A percentile compares a stretch with the other conserved stretches of the same genome.
phyloP scores from a whole-genome alignment of 2,888 invertebrate genomes.

The Exephanes ischioxanthus region DNA sequence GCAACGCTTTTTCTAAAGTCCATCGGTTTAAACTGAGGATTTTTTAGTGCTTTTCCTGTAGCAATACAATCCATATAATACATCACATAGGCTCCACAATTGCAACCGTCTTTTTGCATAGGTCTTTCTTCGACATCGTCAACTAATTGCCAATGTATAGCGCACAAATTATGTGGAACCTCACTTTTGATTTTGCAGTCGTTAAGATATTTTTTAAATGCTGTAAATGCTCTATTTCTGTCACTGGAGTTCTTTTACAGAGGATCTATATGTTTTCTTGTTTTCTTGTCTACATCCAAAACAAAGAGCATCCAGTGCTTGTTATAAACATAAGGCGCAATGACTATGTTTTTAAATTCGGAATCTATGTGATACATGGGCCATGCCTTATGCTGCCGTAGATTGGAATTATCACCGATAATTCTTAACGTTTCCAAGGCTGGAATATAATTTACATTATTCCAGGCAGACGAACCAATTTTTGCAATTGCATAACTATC shows the following conservation, averaged over 20 bases:
- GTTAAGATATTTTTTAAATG: background rate
- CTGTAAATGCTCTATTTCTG: background rate
- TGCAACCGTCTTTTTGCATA: conserved; percentile 23
- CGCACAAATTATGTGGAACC: conserved; percentile 3
- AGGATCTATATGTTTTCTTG: conserved; percentile 22
- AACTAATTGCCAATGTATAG: conserved; percentile 11
- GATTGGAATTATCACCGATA: background rate
- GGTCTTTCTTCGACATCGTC: conserved; percentile 21
- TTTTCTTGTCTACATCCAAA: background rate
- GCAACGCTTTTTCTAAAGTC: background rate
- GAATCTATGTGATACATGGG: background rate
- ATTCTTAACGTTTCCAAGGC: background rate
- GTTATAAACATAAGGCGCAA: background rate
- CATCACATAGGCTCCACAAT: conserved; percentile 24
- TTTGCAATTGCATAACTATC: conserved; percentile 20
- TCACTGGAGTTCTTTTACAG: background rate
- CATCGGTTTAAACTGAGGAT: background rate
- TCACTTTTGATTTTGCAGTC: background rate
- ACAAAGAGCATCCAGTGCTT: conserved; percentile 36
- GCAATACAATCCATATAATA: conserved; percentile 21
- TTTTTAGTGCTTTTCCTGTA: conserved; percentile 10
- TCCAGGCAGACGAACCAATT: conserved; percentile 18
- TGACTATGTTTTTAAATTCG: background rate
- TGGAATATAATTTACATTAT: conserved; percentile 23
- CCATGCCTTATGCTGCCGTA: background rate